Conservation (phyloP, 2,797 vertebrate genomes). For the Micromesistius poutassou region DNA sequence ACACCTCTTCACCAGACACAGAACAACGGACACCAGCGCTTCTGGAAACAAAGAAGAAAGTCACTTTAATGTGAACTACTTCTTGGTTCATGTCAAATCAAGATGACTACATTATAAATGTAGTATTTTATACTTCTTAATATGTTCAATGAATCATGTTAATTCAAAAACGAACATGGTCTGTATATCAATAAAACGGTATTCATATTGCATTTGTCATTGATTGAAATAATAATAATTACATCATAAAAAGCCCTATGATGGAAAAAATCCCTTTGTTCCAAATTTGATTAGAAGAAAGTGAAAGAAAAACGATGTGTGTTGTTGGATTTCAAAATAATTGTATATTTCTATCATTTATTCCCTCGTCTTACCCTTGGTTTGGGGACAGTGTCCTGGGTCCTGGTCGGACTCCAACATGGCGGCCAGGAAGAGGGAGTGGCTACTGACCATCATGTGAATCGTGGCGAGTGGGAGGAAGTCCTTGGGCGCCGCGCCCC, state of each 20-base stretch:
- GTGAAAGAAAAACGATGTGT: neutral
- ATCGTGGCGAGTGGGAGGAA: conserved; percentile 76
- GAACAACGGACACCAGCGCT: conserved; percentile 80
- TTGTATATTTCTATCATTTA: too few species aligned
- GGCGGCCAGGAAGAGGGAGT: conserved; percentile 87
- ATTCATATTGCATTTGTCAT: neutral
- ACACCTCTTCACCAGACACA: conserved; percentile 77
- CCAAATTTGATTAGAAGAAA: neutral
- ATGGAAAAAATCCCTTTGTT: too few species aligned
- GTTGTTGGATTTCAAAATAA: too few species aligned
- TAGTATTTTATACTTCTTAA: too few species aligned
- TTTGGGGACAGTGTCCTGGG: conserved; percentile 14
- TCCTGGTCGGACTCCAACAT: conserved; percentile 78
- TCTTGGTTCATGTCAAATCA: too few species aligned
- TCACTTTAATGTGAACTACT: too few species aligned
- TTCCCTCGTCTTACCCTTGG: conserved; percentile 74
- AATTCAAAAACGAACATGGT: too few species aligned
- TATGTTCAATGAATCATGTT: too few species aligned
- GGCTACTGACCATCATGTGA: conserved; percentile 89
- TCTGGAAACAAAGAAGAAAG: conserved; percentile 65
- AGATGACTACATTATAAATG: too few species aligned
- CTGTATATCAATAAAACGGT: neutral
- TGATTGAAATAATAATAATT: too few species aligned
- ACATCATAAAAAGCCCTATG: neutral
- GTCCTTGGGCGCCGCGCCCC: conserved; percentile 44